Evolutionary conservation across 2,113 vertebrate genomes (phyloP).

Genomic region (Dromas ardeola): DNA sequence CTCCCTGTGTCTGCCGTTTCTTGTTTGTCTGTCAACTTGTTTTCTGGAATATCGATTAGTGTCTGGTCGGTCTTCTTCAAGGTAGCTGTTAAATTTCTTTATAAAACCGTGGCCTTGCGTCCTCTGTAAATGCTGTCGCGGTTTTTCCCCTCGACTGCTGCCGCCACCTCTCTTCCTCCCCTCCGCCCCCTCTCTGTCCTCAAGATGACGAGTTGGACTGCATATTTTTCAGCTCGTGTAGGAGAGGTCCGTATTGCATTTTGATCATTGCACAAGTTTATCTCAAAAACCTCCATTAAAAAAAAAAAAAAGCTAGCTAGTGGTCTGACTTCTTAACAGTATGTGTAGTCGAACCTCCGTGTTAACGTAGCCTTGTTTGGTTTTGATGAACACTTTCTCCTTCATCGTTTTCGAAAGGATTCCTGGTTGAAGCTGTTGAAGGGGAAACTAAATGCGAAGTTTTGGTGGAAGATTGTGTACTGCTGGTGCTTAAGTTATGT

Average conservation of each 20-base stretch:
- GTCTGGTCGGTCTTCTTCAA: not conserved
- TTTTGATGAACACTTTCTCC: not conserved
- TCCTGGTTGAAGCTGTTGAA: not conserved
- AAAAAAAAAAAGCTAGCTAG: not conserved
- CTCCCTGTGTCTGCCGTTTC: not conserved
- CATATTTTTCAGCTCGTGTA: not conserved
- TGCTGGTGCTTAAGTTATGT: not conserved
- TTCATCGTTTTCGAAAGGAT: not conserved
- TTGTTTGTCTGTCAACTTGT: not conserved
- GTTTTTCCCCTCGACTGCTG: not conserved
- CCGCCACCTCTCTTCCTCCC: not conserved
- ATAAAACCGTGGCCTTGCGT: not conserved
- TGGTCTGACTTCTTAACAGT: not conserved
- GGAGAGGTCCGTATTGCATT: not conserved
- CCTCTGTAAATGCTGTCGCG: not conserved
- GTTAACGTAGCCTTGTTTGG: not conserved
- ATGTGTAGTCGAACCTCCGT: rapidly evolving
- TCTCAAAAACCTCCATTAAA: not conserved
- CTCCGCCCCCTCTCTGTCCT: not conserved
- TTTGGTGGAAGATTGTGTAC: not conserved
- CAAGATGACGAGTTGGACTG: not conserved
- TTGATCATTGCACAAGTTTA: not conserved
- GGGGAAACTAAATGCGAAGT: not conserved
- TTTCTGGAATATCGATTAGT: not conserved
- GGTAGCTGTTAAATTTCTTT: not conserved